Evolutionary conservation across 2,888 invertebrate genomes (phyloP).

Genomic region (Lasius platythorax): DNA sequence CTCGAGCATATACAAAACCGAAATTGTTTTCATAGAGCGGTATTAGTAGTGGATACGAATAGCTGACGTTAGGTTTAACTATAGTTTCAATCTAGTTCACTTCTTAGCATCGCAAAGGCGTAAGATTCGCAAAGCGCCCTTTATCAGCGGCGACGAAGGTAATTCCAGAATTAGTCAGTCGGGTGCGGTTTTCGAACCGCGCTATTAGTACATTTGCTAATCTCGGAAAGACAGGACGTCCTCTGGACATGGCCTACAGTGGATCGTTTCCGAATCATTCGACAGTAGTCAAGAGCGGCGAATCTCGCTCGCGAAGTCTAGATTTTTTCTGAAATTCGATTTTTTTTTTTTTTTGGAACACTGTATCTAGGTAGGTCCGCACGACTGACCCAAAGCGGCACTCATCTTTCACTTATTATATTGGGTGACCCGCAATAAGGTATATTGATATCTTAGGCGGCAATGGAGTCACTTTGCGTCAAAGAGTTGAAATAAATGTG

Average conservation of each 20-base stretch:
- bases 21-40: constrained; percentile 70
- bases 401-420: constrained; percentile 77
- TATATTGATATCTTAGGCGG: constrained; percentile 2
- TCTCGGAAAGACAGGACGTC: constrained; percentile 50
- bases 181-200: constrained; percentile 63
- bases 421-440: constrained; percentile 30
- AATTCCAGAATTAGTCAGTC: constrained; percentile 57
- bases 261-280: constrained; percentile 60
- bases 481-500: constrained; percentile 12
- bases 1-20: constrained; percentile 66
- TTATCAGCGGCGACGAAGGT: constrained; percentile 10
- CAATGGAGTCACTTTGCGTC: neutral
- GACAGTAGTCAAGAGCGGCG: constrained; percentile 47
- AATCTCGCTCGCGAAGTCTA: constrained; percentile 65
- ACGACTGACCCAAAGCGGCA: constrained; percentile 85
- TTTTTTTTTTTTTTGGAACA: constrained; percentile 64
- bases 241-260: constrained; percentile 73
- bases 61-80: constrained; percentile 67
- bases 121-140: constrained; percentile 53
- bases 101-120: constrained; percentile 62
- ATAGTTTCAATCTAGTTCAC: constrained; percentile 66
- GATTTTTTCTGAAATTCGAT: constrained; percentile 61
- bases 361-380: constrained; percentile 82
- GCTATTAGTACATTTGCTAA: constrained; percentile 73
- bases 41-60: constrained; percentile 65